Conservation (phyloP, 2,888 invertebrate species). For the Parnassius mnemosyne region DNA sequence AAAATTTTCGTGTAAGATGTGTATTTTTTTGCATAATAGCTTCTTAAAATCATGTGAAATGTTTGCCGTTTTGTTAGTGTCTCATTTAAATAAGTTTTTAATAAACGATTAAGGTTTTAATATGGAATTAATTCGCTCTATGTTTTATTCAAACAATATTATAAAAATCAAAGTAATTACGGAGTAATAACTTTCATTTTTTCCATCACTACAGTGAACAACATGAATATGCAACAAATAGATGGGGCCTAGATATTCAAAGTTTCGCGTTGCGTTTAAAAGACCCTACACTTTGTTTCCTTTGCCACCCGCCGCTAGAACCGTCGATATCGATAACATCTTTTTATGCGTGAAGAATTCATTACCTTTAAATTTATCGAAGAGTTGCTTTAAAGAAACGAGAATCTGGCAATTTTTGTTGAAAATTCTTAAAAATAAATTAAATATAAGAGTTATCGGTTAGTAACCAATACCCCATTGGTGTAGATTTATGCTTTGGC, state of each 20-base stretch:
- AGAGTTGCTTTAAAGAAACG: constrained; percentile 13
- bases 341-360: constrained; percentile 23
- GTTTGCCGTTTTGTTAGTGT: too few species aligned
- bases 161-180: too few species aligned
- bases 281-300: constrained; percentile 41
- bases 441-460: constrained; percentile 51
- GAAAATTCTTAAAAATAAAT: constrained; percentile 31
- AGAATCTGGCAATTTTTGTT: constrained; percentile 21
- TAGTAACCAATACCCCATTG: constrained; percentile 57
- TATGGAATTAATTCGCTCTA: too few species aligned
- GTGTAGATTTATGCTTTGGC: constrained; percentile 44
- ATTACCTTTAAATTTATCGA: constrained; percentile 17
- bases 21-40: too few species aligned
- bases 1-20: too few species aligned
- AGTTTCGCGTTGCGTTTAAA: constrained; percentile 46
- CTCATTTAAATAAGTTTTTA: too few species aligned
- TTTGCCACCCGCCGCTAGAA: constrained; percentile 54
- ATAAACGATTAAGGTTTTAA: too few species aligned
- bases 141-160: too few species aligned
- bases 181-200: constrained; percentile 19
- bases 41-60: too few species aligned
- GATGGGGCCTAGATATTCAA: constrained; percentile 63
- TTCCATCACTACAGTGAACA: constrained; percentile 20
- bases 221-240: constrained; percentile 61
- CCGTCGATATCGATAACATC: constrained; percentile 40